These are phyloP conservation scores for Alces alces DNA, from an alignment of 2,113 vertebrate genomes.

Conservation along the genomic window DNA sequence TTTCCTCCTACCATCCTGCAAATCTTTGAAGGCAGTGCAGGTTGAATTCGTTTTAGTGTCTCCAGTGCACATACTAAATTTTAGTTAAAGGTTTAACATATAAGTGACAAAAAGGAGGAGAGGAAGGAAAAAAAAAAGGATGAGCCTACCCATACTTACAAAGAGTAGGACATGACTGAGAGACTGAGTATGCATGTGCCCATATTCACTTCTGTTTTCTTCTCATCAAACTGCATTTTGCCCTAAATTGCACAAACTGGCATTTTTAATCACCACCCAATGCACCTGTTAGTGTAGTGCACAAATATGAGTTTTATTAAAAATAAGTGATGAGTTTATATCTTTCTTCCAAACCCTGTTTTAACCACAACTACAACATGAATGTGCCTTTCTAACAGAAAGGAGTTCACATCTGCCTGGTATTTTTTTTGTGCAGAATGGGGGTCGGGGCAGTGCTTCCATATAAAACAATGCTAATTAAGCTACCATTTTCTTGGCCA, in stretches of 20 bases:
- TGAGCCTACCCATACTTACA: background rate
- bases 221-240: background rate
- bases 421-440: background rate
- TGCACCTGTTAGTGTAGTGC: background rate
- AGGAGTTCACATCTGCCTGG: background rate
- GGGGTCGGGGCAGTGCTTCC: background rate
- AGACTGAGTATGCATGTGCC: background rate
- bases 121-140: background rate
- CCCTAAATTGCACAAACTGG: background rate
- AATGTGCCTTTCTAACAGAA: background rate
- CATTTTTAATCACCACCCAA: background rate
- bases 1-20: background rate
- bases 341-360: background rate
- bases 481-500: background rate
- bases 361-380: background rate
- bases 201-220: background rate
- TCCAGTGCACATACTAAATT: background rate
- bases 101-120: background rate
- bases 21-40: background rate
- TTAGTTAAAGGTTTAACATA: background rate
- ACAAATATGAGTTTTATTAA: background rate
- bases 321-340: background rate
- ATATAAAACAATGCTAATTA: background rate
- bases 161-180: background rate
- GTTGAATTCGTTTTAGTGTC: background rate